A percentile compares a stretch with the other conserved stretches of the same genome.
phyloP scores from a whole-genome alignment of 2,888 invertebrate species.

The Heliconius hortense region DNA sequence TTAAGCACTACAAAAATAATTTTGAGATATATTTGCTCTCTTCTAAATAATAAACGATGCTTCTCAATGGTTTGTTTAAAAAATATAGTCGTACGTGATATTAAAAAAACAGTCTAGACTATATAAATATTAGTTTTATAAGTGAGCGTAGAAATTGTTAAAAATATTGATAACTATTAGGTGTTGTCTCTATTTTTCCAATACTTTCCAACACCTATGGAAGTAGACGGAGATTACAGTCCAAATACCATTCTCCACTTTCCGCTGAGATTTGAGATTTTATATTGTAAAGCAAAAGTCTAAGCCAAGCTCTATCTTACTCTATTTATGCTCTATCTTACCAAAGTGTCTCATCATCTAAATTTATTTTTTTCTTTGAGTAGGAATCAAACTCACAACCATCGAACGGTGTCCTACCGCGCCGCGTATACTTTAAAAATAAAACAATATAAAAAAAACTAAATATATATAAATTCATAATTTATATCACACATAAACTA shows the following conservation, averaged over 20 bases:
- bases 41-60: slow-evolving; percentile 20
- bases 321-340: no score
- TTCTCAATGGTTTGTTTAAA: background rate
- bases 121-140: background rate
- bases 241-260: no score
- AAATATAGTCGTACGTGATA: background rate
- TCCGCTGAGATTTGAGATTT: no score
- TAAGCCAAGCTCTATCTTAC: no score
- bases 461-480: background rate
- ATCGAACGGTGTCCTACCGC: background rate
- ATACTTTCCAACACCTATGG: no score
- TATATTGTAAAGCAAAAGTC: no score
- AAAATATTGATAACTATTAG: background rate
- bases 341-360: no score
- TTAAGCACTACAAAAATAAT: slow-evolving; percentile 13
- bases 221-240: no score
- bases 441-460: background rate
- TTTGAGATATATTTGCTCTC: slow-evolving; percentile 13
- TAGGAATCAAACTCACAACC: background rate
- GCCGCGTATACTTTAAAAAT: background rate
- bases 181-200: no score
- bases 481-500: background rate
- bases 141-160: background rate
- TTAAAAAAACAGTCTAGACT: background rate
- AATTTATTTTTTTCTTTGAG: background rate